phyloP scores from a whole-genome alignment of 2,113 vertebrate species.

The Crotalus horridus region DNA sequence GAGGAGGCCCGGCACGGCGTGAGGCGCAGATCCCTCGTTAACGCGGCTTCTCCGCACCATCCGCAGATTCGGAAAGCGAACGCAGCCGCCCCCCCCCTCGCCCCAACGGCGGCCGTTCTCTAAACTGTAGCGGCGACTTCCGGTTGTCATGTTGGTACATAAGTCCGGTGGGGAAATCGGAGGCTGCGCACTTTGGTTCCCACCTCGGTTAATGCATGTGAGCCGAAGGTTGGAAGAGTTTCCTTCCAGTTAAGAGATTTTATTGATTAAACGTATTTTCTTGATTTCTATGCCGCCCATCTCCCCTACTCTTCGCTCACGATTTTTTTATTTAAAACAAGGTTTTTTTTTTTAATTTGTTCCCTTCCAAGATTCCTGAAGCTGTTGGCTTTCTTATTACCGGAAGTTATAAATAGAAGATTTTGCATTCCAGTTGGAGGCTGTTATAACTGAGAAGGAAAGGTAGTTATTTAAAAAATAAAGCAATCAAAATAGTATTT shows the following conservation, averaged over 20 bases:
- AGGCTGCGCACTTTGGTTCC: slow-evolving; percentile 25
- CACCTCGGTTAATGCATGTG: rapidly evolving
- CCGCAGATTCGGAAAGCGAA: no score
- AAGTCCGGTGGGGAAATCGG: background rate
- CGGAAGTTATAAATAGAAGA: background rate
- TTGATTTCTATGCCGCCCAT: background rate
- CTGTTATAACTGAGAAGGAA: background rate
- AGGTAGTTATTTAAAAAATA: background rate
- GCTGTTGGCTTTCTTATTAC: background rate
- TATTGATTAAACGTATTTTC: background rate
- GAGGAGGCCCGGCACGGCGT: rapidly evolving
- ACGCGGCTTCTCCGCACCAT: background rate
- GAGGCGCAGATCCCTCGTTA: background rate
- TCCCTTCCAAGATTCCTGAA: background rate
- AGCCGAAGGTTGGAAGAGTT: background rate
- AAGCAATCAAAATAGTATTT: background rate
- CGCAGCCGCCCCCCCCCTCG: background rate
- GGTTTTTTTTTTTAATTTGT: background rate
- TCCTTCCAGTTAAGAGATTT: background rate
- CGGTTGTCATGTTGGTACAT: background rate
- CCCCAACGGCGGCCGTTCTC: background rate
- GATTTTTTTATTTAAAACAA: background rate
- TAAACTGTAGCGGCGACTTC: background rate
- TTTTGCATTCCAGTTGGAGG: background rate
- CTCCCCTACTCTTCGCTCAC: background rate